phyloP scores from a whole-genome alignment of 1,140 invertebrate species.

The Heliconius melpomene region DNA sequence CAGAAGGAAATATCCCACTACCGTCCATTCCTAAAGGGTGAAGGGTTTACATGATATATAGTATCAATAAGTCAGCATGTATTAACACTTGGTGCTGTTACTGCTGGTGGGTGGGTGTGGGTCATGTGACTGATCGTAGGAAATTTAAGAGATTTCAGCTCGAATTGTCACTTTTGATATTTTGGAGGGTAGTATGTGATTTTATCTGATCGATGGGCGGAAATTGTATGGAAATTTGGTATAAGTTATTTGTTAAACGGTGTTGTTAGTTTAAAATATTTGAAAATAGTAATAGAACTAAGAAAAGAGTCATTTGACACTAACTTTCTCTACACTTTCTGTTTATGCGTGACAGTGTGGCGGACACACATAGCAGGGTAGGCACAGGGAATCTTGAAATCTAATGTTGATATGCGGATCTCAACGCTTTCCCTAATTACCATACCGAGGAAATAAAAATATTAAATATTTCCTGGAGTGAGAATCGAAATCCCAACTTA shows the following conservation, averaged over 20 bases:
- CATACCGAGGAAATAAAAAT: no score
- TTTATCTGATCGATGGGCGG: background rate
- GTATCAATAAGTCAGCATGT: constrained; percentile 60
- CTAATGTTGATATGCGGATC: no score
- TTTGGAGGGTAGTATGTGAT: constrained; percentile 1
- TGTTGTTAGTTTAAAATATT: background rate
- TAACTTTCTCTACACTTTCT: no score
- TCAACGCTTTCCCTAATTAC: no score
- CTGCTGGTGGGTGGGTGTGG: constrained; percentile 21
- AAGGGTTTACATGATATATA: constrained; percentile 56
- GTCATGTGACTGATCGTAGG: constrained; percentile 60
- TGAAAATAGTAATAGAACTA: background rate
- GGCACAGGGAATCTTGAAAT: no score
- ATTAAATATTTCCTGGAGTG: no score
- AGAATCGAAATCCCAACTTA: no score
- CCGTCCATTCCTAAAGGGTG: constrained; percentile 32
- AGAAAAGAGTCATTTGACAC: no score
- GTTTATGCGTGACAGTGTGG: no score
- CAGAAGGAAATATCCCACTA: constrained; percentile 25
- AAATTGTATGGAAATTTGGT: background rate
- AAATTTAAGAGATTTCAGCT: constrained; percentile 51
- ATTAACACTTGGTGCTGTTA: constrained; percentile 52
- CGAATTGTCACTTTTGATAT: constrained; percentile 37
- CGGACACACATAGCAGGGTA: no score
- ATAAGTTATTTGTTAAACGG: background rate